Evolutionary conservation across 2,113 vertebrate species (phyloP), one percentile per base, ranked within the genome.

Genomic region (Sinocyclocheilus anshuiensis): DNA sequence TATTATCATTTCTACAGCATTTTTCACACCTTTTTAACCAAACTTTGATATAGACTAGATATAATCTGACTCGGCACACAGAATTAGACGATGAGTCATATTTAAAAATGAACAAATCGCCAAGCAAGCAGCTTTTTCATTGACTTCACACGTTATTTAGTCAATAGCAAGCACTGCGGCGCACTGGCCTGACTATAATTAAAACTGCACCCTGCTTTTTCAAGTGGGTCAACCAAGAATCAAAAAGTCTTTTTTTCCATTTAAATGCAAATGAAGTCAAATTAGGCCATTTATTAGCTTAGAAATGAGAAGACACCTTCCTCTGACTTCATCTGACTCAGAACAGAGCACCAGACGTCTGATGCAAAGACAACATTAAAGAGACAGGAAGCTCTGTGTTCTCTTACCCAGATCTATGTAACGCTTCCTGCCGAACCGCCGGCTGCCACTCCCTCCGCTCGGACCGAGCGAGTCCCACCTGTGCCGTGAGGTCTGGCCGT

Each of bases 341-440:
- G n/a, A 53, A 18, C 48, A 75, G 82, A 55, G 11, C 26, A 71
- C 29, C 63, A 74, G 69, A 84, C 50, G 22, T 39, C 63, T 72
- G 65, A 72, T 33, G 26, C 50, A 74, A 4, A 59, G 12, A n/a
- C 1, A 16, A 71, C 45, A 57, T 74, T 50, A 83, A 74, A 83
- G 81, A 72, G 16, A 83, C 9, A 6, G 39, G 15, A 67, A 50
- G 7, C 79, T 67, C 20, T 78, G 50, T 18, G 6, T 59, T 81
- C 63, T 22, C 93, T 96, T 95, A 99, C 98, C 98, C 39, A 97
- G 94, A 92, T 98, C 96, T 71, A 97, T 87, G 67, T 96, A 97
- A 94, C 97, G 96, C 93, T 98, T 97, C 94, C 97, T 96, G 89
- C 96, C 94, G 91, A 97, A 95, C 92, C 94, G 95, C 87, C 93